Percentiles rank a stretch among this genome's conserved stretches.
Conservation (phyloP, 2,888 invertebrate species). For the Lobophora halterata region DNA sequence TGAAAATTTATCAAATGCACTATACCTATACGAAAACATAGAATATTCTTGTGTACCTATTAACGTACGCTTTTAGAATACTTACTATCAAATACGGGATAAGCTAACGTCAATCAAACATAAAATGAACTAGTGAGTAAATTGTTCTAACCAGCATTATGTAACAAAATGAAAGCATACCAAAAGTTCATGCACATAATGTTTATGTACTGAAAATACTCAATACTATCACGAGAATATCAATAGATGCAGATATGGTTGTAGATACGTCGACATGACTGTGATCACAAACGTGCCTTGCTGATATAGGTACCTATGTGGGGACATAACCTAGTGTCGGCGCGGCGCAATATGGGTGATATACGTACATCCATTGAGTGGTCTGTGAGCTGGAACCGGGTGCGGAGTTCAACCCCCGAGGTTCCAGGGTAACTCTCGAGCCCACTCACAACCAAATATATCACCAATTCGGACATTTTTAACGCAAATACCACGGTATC, state of each 20-base stretch:
- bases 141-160: constrained; percentile 13
- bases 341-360: constrained; percentile 76
- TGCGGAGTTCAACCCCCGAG: constrained; percentile 61
- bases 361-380: constrained; percentile 78
- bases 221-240: constrained; percentile 37
- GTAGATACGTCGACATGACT: constrained; percentile 53
- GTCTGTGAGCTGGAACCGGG: constrained; percentile 65
- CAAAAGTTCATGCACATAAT: constrained; percentile 42
- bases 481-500: constrained; percentile 76
- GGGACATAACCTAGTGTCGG: constrained; percentile 64
- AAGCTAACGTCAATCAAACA: constrained; percentile 1
- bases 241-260: constrained; percentile 50
- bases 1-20: constrained; percentile 59
- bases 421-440: constrained; percentile 68
- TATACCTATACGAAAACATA: constrained; percentile 1
- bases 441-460: constrained; percentile 74
- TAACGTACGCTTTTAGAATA: too few species aligned
- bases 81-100: constrained; percentile 9
- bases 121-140: not conserved
- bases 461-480: constrained; percentile 74
- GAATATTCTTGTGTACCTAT: too few species aligned
- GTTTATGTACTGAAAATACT: constrained; percentile 38
- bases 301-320: constrained; percentile 58
- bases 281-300: constrained; percentile 46
- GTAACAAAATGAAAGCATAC: constrained; percentile 37